These are phyloP conservation scores for Heliocidaris erythrogramma DNA, from an alignment of 35 echinoderm and acorn worm genomes.

Conservation along the genomic window DNA sequence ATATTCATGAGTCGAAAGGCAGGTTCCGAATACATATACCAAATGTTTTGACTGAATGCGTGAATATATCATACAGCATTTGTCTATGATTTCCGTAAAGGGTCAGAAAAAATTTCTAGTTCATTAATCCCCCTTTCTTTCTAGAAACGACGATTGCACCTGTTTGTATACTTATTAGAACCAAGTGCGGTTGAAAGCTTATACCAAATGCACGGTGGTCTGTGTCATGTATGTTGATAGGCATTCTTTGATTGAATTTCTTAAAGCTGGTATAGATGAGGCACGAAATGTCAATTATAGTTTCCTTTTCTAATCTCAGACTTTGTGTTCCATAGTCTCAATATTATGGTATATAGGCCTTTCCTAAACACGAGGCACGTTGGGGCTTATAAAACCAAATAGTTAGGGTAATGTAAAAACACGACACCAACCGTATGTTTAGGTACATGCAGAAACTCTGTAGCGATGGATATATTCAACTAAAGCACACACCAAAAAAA, in stretches of 20 bases:
- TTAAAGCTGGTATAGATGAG: background rate
- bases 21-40: no score
- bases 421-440: no score
- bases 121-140: background rate
- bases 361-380: background rate
- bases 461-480: no score
- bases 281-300: background rate
- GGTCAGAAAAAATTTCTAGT: no score
- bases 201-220: background rate
- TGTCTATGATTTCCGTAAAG: no score
- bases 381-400: background rate
- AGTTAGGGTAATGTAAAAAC: no score
- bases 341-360: conserved; percentile 1
- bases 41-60: no score
- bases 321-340: background rate
- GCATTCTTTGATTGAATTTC: background rate
- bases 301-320: background rate
- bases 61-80: no score
- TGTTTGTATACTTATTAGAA: background rate
- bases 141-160: background rate
- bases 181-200: background rate
- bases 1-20: no score
- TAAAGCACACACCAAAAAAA: no score
- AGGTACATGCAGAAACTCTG: no score
- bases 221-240: background rate